Evolutionary conservation across 2,888 invertebrate genomes (phyloP).

Genomic region (Mylabris sibirica): DNA sequence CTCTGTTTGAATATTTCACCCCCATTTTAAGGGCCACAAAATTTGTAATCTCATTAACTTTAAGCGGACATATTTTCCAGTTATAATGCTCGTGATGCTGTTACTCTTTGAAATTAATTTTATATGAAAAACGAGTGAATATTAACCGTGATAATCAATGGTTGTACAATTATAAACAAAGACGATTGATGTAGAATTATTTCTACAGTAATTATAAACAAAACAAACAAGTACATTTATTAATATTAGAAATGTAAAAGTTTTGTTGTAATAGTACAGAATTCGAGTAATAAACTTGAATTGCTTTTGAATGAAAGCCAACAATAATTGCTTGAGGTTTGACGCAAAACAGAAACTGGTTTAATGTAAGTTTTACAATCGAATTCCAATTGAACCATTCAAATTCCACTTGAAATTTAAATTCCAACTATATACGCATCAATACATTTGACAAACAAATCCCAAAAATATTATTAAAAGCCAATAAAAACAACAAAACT

Average conservation of each 20-base stretch:
- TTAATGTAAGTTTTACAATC: not conserved
- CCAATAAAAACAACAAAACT: not conserved
- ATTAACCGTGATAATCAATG: too few relatives aligned
- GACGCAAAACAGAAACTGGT: not conserved
- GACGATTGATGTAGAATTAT: not conserved
- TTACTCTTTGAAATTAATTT: too few relatives aligned
- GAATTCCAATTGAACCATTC: conserved; percentile 4
- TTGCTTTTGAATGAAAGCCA: conserved; percentile 12
- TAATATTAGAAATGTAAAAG: not conserved
- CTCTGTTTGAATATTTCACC: not conserved
- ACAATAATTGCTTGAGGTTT: conserved; percentile 12
- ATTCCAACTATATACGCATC: not conserved
- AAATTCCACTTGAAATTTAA: not conserved
- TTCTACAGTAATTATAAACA: not conserved
- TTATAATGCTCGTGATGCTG: not conserved
- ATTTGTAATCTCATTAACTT: not conserved
- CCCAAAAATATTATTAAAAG: not conserved
- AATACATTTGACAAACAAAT: not conserved
- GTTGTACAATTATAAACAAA: not conserved
- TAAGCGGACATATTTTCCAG: not conserved
- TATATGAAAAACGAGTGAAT: too few relatives aligned
- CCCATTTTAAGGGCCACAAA: not conserved
- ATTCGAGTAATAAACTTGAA: conserved; percentile 3
- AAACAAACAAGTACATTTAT: conserved; percentile 2
- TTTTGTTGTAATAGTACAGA: not conserved